phyloP scores from a whole-genome alignment of 2,888 invertebrate genomes.

The Aethes cnicana region DNA sequence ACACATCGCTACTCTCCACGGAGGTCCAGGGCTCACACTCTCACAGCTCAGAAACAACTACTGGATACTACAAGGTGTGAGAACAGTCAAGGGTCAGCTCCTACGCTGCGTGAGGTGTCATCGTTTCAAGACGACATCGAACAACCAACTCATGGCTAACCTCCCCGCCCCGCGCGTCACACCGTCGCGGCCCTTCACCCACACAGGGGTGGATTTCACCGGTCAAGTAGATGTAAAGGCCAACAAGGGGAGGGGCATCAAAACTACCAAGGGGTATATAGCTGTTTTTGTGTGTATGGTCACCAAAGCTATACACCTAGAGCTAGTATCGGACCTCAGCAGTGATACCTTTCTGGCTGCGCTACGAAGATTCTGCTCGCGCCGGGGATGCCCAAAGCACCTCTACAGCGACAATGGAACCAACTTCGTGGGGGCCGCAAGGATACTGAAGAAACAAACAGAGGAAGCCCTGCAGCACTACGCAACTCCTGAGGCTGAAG shows the following conservation, averaged over 20 bases:
- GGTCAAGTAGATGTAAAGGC: no score
- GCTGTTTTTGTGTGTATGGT: not conserved
- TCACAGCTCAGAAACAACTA: slow-evolving; percentile 26
- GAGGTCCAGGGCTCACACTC: slow-evolving; percentile 26
- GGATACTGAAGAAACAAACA: not conserved
- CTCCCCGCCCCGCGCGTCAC: slow-evolving; percentile 13
- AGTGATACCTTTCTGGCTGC: not conserved
- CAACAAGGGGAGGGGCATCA: no score
- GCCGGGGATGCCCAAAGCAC: not conserved
- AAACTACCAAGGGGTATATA: no score
- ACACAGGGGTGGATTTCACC: slow-evolving; percentile 24
- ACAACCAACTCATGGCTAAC: slow-evolving; percentile 25
- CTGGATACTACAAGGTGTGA: slow-evolving; percentile 30
- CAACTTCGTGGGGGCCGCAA: not conserved
- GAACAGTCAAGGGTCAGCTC: slow-evolving; percentile 26
- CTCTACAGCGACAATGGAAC: not conserved
- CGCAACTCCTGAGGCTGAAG: not conserved
- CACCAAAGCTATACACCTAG: not conserved
- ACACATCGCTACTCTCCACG: slow-evolving; percentile 31
- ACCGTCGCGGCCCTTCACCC: slow-evolving; percentile 20
- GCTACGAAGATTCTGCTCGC: not conserved
- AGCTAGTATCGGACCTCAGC: not conserved
- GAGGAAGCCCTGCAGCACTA: not conserved
- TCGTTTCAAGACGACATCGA: not conserved
- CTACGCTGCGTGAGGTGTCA: slow-evolving; percentile 1